These are phyloP conservation scores for Ennomos erosarius DNA, from an alignment of 2,888 invertebrate species.

Conservation along the genomic window DNA sequence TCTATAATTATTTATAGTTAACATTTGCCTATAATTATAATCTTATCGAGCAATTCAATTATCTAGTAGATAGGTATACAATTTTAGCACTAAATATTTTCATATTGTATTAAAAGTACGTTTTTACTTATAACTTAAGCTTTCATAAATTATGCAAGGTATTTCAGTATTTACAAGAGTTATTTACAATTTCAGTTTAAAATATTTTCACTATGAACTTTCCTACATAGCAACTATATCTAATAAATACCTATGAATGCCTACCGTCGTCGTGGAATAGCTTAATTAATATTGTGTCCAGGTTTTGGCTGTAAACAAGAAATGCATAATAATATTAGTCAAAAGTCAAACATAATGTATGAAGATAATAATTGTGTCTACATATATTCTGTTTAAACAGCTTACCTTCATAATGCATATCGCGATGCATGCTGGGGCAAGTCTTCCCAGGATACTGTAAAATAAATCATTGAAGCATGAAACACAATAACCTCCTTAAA, in stretches of 20 bases:
- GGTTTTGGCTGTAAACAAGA: slow-evolving; percentile 89
- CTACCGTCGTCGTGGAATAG: slow-evolving; percentile 57
- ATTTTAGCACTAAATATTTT: slow-evolving; percentile 21
- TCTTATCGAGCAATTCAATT: neutral
- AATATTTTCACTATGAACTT: slow-evolving; percentile 42
- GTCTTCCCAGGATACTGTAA: slow-evolving; percentile 91
- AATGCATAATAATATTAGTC: slow-evolving; percentile 29
- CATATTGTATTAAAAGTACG: slow-evolving; percentile 13
- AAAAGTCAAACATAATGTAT: neutral
- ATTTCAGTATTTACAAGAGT: slow-evolving; percentile 69
- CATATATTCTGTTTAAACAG: too few relatives aligned
- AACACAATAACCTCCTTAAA: too few relatives aligned
- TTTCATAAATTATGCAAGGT: slow-evolving; percentile 63
- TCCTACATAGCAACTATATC: slow-evolving; percentile 57
- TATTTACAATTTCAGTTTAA: slow-evolving; percentile 62
- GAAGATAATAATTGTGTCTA: neutral
- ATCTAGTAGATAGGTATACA: slow-evolving; percentile 19
- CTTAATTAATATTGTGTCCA: slow-evolving; percentile 91
- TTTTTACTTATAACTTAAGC: slow-evolving; percentile 46
- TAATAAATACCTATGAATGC: slow-evolving; percentile 52
- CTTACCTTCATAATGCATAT: slow-evolving; percentile 95
- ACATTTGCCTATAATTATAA: slow-evolving; percentile 10
- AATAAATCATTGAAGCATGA: slow-evolving; percentile 36
- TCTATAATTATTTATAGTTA: slow-evolving; percentile 40
- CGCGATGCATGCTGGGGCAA: slow-evolving; percentile 96